Evolutionary conservation across 1,140 invertebrate genomes (phyloP).

Genomic region (silkworm (Bombyx mori)): DNA sequence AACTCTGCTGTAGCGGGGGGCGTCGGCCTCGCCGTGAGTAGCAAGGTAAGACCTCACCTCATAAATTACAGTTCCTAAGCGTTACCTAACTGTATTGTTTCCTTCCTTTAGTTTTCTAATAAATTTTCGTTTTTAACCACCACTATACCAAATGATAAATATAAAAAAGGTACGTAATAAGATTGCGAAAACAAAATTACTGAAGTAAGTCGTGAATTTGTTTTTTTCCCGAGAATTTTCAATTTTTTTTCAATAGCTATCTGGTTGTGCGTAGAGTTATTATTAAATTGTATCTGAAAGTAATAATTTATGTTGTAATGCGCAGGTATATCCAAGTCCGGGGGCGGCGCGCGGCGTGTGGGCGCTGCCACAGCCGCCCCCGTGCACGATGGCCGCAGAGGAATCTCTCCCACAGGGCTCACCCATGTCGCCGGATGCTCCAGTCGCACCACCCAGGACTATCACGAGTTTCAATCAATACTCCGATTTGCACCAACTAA

Average conservation of each 20-base stretch:
- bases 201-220: no score
- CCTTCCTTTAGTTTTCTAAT: no score
- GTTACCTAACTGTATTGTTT: no score
- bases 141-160: no score
- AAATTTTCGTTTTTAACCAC: no score
- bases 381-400: conserved; percentile 80
- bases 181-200: no score
- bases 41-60: conserved; percentile 37
- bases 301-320: neutral
- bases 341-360: conserved; percentile 88
- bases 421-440: conserved; percentile 66
- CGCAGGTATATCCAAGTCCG: conserved; percentile 80
- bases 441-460: conserved; percentile 55
- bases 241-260: no score
- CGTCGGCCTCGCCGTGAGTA: conserved; percentile 67
- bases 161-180: no score
- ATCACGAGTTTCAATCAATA: conserved; percentile 47
- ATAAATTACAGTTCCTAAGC: no score
- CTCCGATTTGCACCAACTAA: conserved; percentile 70
- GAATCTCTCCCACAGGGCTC: conserved; percentile 53
- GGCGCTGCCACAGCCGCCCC: conserved; percentile 80
- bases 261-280: no score
- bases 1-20: conserved; percentile 46
- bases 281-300: no score
- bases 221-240: no score